A percentile compares a stretch with the other conserved stretches of the same genome.
Conservation (phyloP, 2,888 invertebrate species). For the Hybos culiciformis region DNA sequence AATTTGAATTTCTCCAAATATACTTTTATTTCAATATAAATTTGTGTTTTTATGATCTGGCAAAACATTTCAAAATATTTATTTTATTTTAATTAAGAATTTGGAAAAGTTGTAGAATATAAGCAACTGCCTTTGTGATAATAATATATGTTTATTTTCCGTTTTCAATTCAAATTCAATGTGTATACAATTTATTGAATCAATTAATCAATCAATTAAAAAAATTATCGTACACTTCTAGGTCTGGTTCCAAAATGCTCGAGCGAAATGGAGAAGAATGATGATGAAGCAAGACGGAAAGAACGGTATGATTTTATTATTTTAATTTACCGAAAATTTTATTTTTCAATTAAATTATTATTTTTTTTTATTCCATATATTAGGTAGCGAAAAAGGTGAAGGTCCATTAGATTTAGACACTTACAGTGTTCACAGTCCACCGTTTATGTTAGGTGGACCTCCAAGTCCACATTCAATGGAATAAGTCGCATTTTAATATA, state of each 20-base stretch:
- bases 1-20: neutral
- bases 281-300: conserved; percentile 71
- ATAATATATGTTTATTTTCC: too few species aligned
- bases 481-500: too few species aligned
- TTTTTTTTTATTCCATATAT: too few species aligned
- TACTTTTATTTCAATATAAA: neutral
- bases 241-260: conserved; percentile 99
- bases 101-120: too few species aligned
- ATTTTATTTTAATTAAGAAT: too few species aligned
- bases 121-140: too few species aligned
- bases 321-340: too few species aligned
- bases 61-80: too few species aligned
- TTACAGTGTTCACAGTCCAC: conserved; percentile 35
- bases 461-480: conserved; percentile 32
- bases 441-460: conserved; percentile 33
- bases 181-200: neutral
- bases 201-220: neutral
- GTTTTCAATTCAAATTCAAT: conserved; percentile 2
- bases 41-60: too few species aligned
- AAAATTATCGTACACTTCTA: conserved; percentile 32
- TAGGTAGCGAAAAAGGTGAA: conserved; percentile 34
- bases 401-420: conserved; percentile 34
- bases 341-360: too few species aligned
- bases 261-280: conserved; percentile 95
- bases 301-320: too few species aligned